A percentile compares a stretch with the other conserved stretches of the same genome.
These are phyloP conservation scores for Artibeus jamaicensis DNA, from an alignment of 2,797 vertebrate genomes.

Conservation along the genomic window DNA sequence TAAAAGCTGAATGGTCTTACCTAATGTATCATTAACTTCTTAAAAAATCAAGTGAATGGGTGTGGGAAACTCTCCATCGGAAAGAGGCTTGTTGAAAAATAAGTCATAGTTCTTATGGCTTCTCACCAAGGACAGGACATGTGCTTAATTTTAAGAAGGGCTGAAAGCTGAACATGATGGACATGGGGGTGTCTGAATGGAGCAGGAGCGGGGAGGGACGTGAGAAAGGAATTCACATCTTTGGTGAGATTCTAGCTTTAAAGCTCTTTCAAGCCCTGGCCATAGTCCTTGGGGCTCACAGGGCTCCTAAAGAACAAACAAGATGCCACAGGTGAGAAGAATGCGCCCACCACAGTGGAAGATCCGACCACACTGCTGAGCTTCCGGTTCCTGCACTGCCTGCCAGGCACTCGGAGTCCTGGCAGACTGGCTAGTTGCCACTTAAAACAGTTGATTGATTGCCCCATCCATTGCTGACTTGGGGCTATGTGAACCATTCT, in stretches of 20 bases:
- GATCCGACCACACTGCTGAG: background rate
- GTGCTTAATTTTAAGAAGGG: background rate
- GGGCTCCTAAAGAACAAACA: background rate
- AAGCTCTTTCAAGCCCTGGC: background rate
- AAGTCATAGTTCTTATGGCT: background rate
- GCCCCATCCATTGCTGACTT: background rate
- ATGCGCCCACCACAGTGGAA: rapidly evolving
- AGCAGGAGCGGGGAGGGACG: background rate
- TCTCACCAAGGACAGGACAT: background rate
- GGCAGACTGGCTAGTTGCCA: background rate
- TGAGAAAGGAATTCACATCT: background rate
- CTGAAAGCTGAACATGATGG: background rate
- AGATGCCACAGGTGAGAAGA: background rate
- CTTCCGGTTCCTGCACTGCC: background rate
- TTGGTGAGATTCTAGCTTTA: background rate
- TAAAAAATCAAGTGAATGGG: background rate
- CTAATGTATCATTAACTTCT: background rate
- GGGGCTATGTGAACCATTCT: background rate
- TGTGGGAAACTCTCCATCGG: background rate
- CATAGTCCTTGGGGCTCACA: background rate
- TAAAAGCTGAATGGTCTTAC: background rate
- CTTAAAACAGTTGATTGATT: background rate
- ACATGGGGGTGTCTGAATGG: background rate
- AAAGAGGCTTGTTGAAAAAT: background rate
- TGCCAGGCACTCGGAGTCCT: too few species aligned